Base-by-base conservation (phyloP, 1,140 invertebrate species). In the Drosophila mauritiana region DNA sequence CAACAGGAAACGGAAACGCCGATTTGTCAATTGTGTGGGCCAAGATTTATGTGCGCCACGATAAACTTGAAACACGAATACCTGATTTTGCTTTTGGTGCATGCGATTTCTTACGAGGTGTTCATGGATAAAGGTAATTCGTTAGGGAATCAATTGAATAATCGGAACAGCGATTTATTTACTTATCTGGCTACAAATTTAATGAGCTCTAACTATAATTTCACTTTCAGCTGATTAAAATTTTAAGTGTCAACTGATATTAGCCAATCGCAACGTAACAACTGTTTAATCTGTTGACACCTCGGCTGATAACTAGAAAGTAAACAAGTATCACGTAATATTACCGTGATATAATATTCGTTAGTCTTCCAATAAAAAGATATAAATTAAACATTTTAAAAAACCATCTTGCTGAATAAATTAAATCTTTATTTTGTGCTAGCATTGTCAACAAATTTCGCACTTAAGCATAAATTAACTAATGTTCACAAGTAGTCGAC, bases 1-100 rank as follows among this genome's bases (percentile, higher is more conserved):
- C 53, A 76, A 76, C 72, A 76, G 73, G 73, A 76, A 67, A 53
- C 48, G 73, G 73, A 65, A 75, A 75, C 53, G 72, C 53, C 72
- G 72, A 75, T 76, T 76, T 76, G 72, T 76, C 73, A 75, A 75
- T 76, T 75, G 73, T 76, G 46, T 53, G 73, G 46, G 36, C 39
- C 36, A 51, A 75, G 72, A 76, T 76, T 76, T 75, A 76, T 57
- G 52, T 52, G 45, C 27, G 58, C 40, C 36, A 15, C 46, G 45
- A 74, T 73, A 73, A 51, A 73, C 56, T 65, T 36, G 57, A 75
- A 52, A 74, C 45, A 46, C 45, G 69, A 74, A 58, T 39, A 45
- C 36, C 59, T 61, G 67, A 45, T 73, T 72, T 72, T 12, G 64
- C 52, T 72, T 68, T 49, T 57, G 34, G 62, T 31, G 4, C 31